Evolutionary conservation across 2,797 vertebrate species (phyloP), one percentile per base, ranked within the genome.

Genomic region (Esox lucius): DNA sequence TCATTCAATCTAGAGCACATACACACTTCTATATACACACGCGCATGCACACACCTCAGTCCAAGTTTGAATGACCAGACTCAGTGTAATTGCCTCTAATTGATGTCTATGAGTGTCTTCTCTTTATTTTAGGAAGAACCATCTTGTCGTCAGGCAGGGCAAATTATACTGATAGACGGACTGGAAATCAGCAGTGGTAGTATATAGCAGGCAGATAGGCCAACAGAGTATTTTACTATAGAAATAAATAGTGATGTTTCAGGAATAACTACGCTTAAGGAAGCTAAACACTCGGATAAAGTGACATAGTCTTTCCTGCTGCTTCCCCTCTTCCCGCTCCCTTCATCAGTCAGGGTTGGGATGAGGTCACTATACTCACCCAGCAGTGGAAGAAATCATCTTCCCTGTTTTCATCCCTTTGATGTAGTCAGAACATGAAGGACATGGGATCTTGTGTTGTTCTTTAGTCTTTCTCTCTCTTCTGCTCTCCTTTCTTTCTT

Each of bases 21-120:
- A 67, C 19, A 39, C 31, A 70, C 51, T 71, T 70, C 78, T 75
- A 81, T 35, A 76, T 69, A 75, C 66, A 56, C 42, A 68, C 76
- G 71, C 77, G 53, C 68, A 74, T 62, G 66, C 17, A 56, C 46
- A 49, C 89, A 88, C 92, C 92, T 89, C 87, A 93, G 94, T 94
- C 93, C 94, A 87, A 84, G 92, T 93, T 93, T 89, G 92, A 93
- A 93, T 89, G 90, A 91, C 92, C 94, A 90, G 93, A 95, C 95
- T 94, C 93, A 91, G 94, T 96, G 95, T 96, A 97, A 97, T 97
- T 96, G 96, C 95, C 94, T 95, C 95, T 98, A 97, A 98, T 98
- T 98, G 91, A 94, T 95, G 95, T 97, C 96, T 96, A 96, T 95
- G 94, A 94, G 94, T 92, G 92, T 95, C 94, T 92, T 89, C 91